These are phyloP conservation scores for Drosophila takahashii DNA, from an alignment of 1,140 invertebrate genomes.

Conservation along the genomic window DNA sequence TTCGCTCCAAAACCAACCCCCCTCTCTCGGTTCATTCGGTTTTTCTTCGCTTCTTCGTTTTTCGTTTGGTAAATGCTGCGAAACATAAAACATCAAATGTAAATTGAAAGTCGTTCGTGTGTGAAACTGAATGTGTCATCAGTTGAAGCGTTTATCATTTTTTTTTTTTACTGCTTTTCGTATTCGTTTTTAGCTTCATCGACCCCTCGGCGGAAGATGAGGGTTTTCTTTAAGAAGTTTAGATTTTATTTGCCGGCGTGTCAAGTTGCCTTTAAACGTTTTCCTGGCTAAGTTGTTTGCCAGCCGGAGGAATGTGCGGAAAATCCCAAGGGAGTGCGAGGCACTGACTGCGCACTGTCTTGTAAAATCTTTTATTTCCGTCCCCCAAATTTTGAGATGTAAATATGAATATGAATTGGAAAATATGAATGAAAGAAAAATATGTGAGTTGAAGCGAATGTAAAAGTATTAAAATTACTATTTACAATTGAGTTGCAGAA, in stretches of 20 bases:
- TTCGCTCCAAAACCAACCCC: background rate
- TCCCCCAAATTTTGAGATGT: slow-evolving; percentile 34
- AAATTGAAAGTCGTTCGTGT: slow-evolving; percentile 83
- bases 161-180: slow-evolving; percentile 75
- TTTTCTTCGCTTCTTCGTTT: slow-evolving; percentile 28
- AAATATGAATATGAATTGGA: slow-evolving; percentile 71
- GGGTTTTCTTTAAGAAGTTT: slow-evolving; percentile 58
- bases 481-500: background rate
- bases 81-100: slow-evolving; percentile 84
- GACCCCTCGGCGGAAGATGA: slow-evolving; percentile 12
- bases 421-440: slow-evolving; percentile 13
- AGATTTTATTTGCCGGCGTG: slow-evolving; percentile 70
- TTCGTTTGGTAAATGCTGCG: slow-evolving; percentile 77
- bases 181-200: slow-evolving; percentile 57
- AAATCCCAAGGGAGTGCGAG: slow-evolving; percentile 27
- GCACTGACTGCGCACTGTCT: slow-evolving; percentile 70
- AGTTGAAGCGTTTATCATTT: slow-evolving; percentile 84
- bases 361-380: slow-evolving; percentile 79
- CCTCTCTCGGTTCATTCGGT: slow-evolving; percentile 3
- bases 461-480: background rate
- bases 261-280: slow-evolving; percentile 76
- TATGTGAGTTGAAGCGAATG: background rate
- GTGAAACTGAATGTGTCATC: slow-evolving; percentile 83
- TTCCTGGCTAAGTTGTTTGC: slow-evolving; percentile 63
- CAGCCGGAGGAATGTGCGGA: slow-evolving; percentile 24